phyloP scores from a whole-genome alignment of 2,797 vertebrate genomes.

The Prionace glauca region DNA sequence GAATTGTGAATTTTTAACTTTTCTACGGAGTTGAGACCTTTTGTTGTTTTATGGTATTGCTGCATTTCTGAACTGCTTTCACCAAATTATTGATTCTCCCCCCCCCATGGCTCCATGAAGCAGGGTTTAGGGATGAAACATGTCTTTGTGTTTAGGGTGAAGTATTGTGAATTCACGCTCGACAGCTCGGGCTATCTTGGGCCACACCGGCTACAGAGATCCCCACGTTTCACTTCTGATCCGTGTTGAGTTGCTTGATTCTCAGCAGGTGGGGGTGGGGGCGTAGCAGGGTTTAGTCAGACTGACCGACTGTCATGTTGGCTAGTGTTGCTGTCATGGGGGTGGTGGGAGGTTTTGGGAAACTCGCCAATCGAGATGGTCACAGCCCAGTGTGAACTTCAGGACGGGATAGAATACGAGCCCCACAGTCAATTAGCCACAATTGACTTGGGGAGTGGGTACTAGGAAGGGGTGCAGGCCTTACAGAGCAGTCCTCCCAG shows the following conservation, averaged over 20 bases:
- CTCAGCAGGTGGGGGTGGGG: too few relatives aligned
- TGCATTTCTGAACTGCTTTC: slow-evolving; percentile 17
- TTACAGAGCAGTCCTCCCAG: too few relatives aligned
- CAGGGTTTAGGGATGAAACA: not conserved
- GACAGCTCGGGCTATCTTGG: not conserved
- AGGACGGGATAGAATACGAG: not conserved
- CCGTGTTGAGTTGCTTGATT: not conserved
- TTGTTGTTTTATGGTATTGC: not conserved
- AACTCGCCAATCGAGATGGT: not conserved
- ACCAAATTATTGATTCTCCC: not conserved
- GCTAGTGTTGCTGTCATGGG: not conserved
- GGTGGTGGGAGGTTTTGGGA: too few relatives aligned
- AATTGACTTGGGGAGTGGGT: not conserved
- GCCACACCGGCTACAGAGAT: too few relatives aligned
- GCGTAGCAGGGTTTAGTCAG: not conserved
- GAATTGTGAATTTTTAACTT: slow-evolving; percentile 26
- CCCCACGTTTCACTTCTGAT: not conserved
- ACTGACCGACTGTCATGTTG: not conserved
- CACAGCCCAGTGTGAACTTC: not conserved
- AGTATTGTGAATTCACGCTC: not conserved
- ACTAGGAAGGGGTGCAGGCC: not conserved
- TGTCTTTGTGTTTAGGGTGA: not conserved
- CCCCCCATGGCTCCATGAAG: not conserved
- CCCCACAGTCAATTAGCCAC: not conserved
- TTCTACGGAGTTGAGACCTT: not conserved